A percentile compares a stretch with the other conserved stretches of the same genome.
Evolutionary conservation across 2,797 vertebrate genomes (phyloP).

Genomic region (Trachurus trachurus): DNA sequence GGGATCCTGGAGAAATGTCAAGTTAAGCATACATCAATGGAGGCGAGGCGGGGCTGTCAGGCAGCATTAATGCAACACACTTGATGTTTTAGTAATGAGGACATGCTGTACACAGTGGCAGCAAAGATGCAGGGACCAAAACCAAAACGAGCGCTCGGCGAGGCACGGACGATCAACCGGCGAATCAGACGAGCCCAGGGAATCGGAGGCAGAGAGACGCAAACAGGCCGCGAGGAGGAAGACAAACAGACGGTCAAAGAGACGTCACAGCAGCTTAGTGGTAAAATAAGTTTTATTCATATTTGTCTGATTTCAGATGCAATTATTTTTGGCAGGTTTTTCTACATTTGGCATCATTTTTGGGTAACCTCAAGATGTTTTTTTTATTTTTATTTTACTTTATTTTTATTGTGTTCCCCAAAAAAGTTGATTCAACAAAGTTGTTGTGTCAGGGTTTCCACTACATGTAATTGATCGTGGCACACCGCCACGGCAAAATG

Average conservation of each 20-base stretch:
- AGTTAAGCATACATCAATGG: conserved; percentile 76
- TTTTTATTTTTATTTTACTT: too few species aligned
- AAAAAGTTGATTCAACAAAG: too few species aligned
- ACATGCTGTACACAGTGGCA: conserved; percentile 55
- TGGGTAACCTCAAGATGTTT: too few species aligned
- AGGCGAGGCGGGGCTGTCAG: conserved; percentile 63
- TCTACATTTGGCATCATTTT: too few species aligned
- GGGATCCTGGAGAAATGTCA: conserved; percentile 72
- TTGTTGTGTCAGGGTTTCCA: too few species aligned
- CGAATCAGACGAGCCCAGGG: conserved; percentile 40
- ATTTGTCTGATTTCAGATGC: too few species aligned
- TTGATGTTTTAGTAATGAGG: conserved; percentile 80
- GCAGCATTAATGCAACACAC: conserved; percentile 65
- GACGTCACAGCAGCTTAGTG: too few species aligned
- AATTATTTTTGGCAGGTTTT: too few species aligned
- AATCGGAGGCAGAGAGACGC: conserved; percentile 44
- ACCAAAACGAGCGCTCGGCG: conserved; percentile 46
- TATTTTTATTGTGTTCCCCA: too few species aligned
- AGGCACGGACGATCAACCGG: conserved; percentile 42
- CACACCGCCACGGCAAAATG: too few species aligned
- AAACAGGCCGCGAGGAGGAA: conserved; percentile 25
- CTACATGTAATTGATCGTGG: too few species aligned
- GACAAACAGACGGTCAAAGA: conserved; percentile 15
- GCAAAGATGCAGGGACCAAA: conserved; percentile 52
- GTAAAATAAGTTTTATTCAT: too few species aligned